A percentile compares a stretch with the other conserved stretches of the same genome.
Conservation (phyloP, 2,888 invertebrate genomes). For the Tinea trinotella region DNA sequence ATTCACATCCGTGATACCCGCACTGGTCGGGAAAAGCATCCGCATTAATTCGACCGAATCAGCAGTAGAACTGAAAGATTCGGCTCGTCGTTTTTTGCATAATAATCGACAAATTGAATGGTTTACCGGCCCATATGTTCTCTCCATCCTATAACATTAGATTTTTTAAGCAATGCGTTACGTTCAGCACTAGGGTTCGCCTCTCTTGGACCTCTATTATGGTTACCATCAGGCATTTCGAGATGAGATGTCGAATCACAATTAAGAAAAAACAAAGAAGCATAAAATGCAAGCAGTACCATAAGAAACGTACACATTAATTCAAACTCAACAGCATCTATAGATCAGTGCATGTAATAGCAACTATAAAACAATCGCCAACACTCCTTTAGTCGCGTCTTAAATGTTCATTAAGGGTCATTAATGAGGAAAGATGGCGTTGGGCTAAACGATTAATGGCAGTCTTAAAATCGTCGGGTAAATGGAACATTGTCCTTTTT, state of each 20-base stretch:
- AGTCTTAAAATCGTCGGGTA: conserved; percentile 20
- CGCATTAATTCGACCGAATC: too few relatives aligned
- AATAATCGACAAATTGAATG: too few relatives aligned
- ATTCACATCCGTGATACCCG: too few relatives aligned
- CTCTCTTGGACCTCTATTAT: conserved; percentile 2
- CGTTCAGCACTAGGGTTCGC: too few relatives aligned
- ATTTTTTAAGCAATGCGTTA: too few relatives aligned
- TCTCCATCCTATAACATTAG: too few relatives aligned
- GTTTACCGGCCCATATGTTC: too few relatives aligned
- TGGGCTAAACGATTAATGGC: conserved; percentile 46
- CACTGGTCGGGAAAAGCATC: too few relatives aligned
- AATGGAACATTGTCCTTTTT: not conserved
- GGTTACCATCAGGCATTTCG: not conserved
- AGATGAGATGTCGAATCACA: too few relatives aligned
- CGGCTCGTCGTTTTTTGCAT: too few relatives aligned
- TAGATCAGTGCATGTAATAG: conserved; percentile 56
- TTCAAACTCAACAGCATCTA: conserved; percentile 25
- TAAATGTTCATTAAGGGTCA: conserved; percentile 60
- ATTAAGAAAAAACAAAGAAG: too few relatives aligned
- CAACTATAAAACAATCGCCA: conserved; percentile 62
- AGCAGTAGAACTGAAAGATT: too few relatives aligned
- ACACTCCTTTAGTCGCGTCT: conserved; percentile 45
- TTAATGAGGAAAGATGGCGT: conserved; percentile 45
- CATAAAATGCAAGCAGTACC: not conserved
- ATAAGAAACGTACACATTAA: conserved; percentile 10